Evolutionary conservation across 2,113 vertebrate species (phyloP), one percentile per base, ranked within the genome.

Genomic region (Chlorodrepanis virens): DNA sequence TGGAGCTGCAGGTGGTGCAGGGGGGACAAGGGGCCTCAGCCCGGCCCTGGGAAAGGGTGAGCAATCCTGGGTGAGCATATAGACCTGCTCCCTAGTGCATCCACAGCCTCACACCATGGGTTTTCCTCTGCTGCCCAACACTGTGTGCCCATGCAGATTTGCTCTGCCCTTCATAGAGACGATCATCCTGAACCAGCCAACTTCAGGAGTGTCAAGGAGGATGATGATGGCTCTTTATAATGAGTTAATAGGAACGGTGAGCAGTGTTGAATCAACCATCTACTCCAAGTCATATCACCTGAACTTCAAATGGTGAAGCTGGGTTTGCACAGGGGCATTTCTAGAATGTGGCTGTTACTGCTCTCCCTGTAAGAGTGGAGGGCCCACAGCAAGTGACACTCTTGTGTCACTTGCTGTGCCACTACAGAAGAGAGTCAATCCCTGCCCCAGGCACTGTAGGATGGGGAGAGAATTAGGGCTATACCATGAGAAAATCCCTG

Each of bases 31-130:
- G 21, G 25, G 3, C 6, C 27, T 7, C 49, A 60, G 22, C 12
- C 20, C 49, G 77, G 14, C 2, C 11, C 1, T 0, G 15, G 33
- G 17, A n/a, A 1, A 5, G 44, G 27, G 23, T 70, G 33, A 68
- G 52, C 19, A 56, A 14, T 50, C 28, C n/a, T 25, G 5, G 1
- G 8, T 39, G 37, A 82, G 14, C 82, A 74, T 44, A 25, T 13
- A 5, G 63, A 75, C 45, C 83, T 44, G 18, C 53, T 89, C 54
- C 42, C 50, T 60, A 33, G 42, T 33, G 40, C 45, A 61, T 11
- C 54, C 1, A 1, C 45, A 84, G 35, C 60, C 31, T 39, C 17
- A 27, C 0, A 0, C 56, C 0, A 0, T 0, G 1, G 7, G 16
- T 9, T 77, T 4, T 80, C 16, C 49, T 76, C 60, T 74, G 54